These are phyloP conservation scores for Diorhabda elongata DNA, from an alignment of 1,140 invertebrate genomes.

Conservation along the genomic window DNA sequence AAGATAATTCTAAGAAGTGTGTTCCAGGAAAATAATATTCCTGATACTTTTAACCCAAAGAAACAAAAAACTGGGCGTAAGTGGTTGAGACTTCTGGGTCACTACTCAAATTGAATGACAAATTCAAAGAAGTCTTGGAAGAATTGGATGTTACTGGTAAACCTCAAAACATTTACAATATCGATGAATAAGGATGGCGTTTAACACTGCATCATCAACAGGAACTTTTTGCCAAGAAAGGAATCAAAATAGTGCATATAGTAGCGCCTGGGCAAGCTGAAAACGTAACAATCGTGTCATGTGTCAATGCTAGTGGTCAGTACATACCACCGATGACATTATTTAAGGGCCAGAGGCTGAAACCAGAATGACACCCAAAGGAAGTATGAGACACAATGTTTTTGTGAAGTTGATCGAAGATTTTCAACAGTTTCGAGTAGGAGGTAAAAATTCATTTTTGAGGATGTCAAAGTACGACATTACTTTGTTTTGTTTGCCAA, in stretches of 20 bases:
- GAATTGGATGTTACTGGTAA: too few species aligned
- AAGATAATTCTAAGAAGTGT: not conserved
- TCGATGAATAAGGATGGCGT: constrained; percentile 48
- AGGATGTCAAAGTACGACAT: constrained; percentile 41
- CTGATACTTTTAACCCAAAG: not conserved
- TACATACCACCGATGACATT: constrained; percentile 44
- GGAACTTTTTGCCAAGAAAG: constrained; percentile 35
- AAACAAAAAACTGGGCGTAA: constrained; percentile 5
- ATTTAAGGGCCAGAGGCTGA: constrained; percentile 43
- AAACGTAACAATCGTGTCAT: constrained; percentile 42
- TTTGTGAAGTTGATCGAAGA: constrained; percentile 43
- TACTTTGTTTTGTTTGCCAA: constrained; percentile 29
- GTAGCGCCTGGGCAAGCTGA: constrained; percentile 39
- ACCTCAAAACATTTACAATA: constrained; percentile 37
- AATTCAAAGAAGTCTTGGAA: not conserved
- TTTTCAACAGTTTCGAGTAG: constrained; percentile 37
- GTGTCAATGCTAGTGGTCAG: constrained; percentile 41
- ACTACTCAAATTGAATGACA: not conserved
- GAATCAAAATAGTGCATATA: constrained; percentile 38
- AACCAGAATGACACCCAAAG: constrained; percentile 41
- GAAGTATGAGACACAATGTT: constrained; percentile 41
- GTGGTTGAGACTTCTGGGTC: not conserved
- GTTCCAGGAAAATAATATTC: not conserved
- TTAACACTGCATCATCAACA: constrained; percentile 44
- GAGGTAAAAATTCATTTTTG: constrained; percentile 40